phyloP scores from a whole-genome alignment of 2,797 vertebrate species.

The Odontamblyopus lacepedii region DNA sequence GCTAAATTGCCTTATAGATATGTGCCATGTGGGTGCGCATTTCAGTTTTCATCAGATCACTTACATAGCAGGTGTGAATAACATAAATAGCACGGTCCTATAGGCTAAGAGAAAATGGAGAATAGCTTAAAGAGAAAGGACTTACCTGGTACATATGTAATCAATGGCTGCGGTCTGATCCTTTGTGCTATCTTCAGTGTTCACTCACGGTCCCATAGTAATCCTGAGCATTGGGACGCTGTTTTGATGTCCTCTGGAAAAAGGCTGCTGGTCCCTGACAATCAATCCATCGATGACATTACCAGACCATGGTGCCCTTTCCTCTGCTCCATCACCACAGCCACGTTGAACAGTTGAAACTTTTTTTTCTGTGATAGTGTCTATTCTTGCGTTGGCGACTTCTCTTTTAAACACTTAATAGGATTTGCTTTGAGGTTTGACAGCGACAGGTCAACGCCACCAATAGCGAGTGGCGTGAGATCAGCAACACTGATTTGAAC shows the following conservation, averaged over 20 bases:
- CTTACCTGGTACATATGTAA: conserved; percentile 70
- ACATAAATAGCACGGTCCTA: conserved; percentile 5
- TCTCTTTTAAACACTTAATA: conserved; percentile 76
- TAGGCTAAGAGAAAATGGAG: conserved; percentile 1
- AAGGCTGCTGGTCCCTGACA: conserved; percentile 48
- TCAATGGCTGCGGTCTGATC: conserved; percentile 60
- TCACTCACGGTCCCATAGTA: conserved; percentile 62
- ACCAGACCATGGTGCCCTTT: conserved; percentile 42
- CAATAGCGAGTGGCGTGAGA: conserved; percentile 67
- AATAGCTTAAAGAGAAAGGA: conserved; percentile 4
- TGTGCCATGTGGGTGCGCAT: neutral
- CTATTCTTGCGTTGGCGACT: conserved; percentile 79
- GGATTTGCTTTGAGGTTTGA: conserved; percentile 76
- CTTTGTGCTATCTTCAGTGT: conserved; percentile 57
- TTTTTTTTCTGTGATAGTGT: conserved; percentile 65
- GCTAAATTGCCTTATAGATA: neutral
- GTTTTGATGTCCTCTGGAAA: conserved; percentile 66
- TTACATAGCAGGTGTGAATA: neutral
- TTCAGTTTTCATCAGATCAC: neutral
- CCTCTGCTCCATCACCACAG: conserved; percentile 41
- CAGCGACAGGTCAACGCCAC: conserved; percentile 69
- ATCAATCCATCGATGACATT: conserved; percentile 61
- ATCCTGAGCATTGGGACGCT: conserved; percentile 70
- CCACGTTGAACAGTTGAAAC: conserved; percentile 53
- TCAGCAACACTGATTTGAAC: conserved; percentile 64